Percentiles rank a stretch among this genome's conserved stretches.
Evolutionary conservation across 2,797 vertebrate genomes (phyloP).

Genomic region (Coluber constrictor): DNA sequence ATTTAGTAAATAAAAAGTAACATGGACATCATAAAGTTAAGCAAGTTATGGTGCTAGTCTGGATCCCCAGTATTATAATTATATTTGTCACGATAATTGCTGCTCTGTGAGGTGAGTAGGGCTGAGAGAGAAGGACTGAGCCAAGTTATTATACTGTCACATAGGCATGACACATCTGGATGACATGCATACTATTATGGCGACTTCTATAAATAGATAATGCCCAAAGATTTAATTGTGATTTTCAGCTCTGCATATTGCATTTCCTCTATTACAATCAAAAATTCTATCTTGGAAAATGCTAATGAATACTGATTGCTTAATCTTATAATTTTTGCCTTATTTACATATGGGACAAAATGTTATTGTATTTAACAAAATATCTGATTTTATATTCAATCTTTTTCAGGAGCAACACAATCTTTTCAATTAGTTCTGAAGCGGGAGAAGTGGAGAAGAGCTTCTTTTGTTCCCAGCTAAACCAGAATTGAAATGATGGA

Average conservation of each 20-base stretch:
- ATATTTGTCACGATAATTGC: background rate
- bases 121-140: background rate
- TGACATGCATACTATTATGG: background rate
- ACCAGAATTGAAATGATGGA: constrained; percentile 46
- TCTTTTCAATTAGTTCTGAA: constrained; percentile 43
- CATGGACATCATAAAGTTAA: background rate
- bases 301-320: constrained; percentile 51
- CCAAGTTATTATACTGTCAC: background rate
- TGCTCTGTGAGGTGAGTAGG: background rate
- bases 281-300: constrained; percentile 28
- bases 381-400: constrained; percentile 56
- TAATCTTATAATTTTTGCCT: constrained; percentile 52
- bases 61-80: background rate
- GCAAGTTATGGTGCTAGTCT: background rate
- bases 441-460: constrained; percentile 32
- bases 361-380: constrained; percentile 46
- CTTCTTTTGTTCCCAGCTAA: constrained; percentile 18
- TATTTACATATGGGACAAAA: constrained; percentile 45
- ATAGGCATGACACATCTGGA: background rate
- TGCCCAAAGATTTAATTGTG: background rate
- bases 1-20: background rate
- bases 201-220: background rate
- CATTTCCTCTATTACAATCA: constrained; percentile 6
- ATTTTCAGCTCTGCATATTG: constrained; percentile 10
- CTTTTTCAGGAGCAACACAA: constrained; percentile 62